Evolutionary conservation across 1,140 invertebrate species (phyloP), one percentile per base, ranked within the genome.

Genomic region (Anthonomus grandis): DNA sequence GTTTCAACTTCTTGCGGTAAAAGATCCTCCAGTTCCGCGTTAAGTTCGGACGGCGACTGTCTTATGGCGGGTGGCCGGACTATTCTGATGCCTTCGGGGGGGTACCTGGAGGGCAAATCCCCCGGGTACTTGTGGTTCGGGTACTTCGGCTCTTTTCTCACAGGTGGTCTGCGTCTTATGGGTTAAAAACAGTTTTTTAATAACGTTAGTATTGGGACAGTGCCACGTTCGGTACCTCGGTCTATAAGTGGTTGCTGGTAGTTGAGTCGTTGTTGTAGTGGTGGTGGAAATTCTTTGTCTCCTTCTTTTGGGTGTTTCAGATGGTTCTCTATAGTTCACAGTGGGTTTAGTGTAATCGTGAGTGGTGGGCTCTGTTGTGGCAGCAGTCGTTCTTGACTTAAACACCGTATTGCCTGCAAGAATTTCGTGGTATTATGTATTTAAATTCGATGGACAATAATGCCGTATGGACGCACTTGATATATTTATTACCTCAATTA

Each of bases 51-150:
- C 3, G 62, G 19, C n/a, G 36, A 2, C 12, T 36, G 18, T 0
- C 19, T 22, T 41, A 25, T 34, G 18, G 38, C 39, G 5, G 55
- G 55, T 36, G 48, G 25, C 12, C 8, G 8, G 10, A 50, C 38
- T 4, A 54, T 34, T 34, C 37, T 59, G 34, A 68, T 55, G 19
- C 60, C 60, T 38, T 59, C 47, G 1, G 49, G 18, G 1, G 49
- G 13, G 18, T 51, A 51, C n/a, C n/a, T n/a, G n/a, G 22, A 13
- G 21, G 49, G 48, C 46, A 23, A 60, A 19, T 64, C 64, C 23
- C 63, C 57, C 41, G 59, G 51, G 22, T 64, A 65, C 54, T 62
- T 61, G 49, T 68, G 65, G 53, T 64, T 68, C 18, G 60, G 38
- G 39, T 67, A 57, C 24, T 60, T 38, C n/a, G 49, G 52, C 47